phyloP scores from a whole-genome alignment of 2,888 invertebrate species.

The Octodonta nipae region DNA sequence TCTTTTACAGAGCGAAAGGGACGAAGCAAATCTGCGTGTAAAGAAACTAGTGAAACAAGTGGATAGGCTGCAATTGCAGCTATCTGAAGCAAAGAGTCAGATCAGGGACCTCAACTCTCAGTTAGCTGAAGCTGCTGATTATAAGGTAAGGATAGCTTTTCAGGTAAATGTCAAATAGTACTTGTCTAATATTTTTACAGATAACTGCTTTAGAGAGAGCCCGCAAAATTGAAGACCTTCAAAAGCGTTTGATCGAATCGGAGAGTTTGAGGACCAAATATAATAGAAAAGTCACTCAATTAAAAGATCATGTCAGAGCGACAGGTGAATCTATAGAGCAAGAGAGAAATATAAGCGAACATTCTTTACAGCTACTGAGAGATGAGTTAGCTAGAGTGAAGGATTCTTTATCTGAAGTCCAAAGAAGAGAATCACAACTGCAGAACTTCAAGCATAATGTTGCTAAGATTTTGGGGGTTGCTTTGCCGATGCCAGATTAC shows the following conservation, averaged over 20 bases:
- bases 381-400: conserved; percentile 66
- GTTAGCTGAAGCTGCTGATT: conserved; percentile 72
- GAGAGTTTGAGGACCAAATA: conserved; percentile 64
- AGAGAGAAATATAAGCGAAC: conserved; percentile 55
- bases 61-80: conserved; percentile 66
- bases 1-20: conserved; percentile 51
- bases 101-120: conserved; percentile 75
- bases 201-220: conserved; percentile 71
- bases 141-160: conserved; percentile 49
- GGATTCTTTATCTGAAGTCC: conserved; percentile 58
- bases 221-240: conserved; percentile 70
- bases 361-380: conserved; percentile 54
- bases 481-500: conserved; percentile 43
- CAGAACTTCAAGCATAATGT: conserved; percentile 55
- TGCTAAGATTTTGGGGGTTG: conserved; percentile 42
- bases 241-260: conserved; percentile 66
- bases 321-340: conserved; percentile 56
- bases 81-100: conserved; percentile 69
- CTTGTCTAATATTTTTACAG: conserved; percentile 35
- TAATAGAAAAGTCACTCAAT: conserved; percentile 54
- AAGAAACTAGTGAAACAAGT: conserved; percentile 73
- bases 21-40: conserved; percentile 52
- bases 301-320: conserved; percentile 59
- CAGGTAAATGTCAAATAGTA: too few species aligned
- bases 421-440: conserved; percentile 63